phyloP scores from a whole-genome alignment of 2,888 invertebrate genomes.

The Mythimna lalbum region DNA sequence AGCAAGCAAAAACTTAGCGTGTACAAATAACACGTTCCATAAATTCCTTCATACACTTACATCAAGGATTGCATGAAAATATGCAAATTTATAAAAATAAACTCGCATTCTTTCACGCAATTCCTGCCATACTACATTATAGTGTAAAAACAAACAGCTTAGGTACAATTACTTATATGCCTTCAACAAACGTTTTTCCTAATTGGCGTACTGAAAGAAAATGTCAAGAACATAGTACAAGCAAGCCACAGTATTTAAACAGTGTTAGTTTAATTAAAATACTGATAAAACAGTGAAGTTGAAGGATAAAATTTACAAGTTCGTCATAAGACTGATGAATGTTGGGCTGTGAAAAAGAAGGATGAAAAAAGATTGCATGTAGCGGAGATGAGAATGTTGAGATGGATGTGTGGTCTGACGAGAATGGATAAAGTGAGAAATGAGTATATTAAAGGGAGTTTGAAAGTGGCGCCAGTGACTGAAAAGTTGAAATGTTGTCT shows the following conservation, averaged over 20 bases:
- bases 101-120: constrained; percentile 24
- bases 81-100: constrained; percentile 14
- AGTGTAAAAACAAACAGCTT: constrained; percentile 15
- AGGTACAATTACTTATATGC: constrained; percentile 5
- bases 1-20: neutral
- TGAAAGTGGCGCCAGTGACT: too few species aligned
- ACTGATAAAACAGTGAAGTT: too few species aligned
- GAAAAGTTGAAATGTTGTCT: too few species aligned
- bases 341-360: too few species aligned
- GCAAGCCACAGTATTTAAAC: constrained; percentile 29
- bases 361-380: too few species aligned
- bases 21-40: neutral
- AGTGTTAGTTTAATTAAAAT: constrained; percentile 23
- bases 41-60: neutral
- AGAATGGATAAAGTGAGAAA: too few species aligned
- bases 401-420: too few species aligned
- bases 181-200: constrained; percentile 20
- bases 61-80: constrained; percentile 16
- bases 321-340: too few species aligned
- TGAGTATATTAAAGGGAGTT: too few species aligned
- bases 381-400: too few species aligned
- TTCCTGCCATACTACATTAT: neutral
- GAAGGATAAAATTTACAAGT: too few species aligned
- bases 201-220: constrained; percentile 32
- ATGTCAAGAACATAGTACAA: constrained; percentile 40